phyloP scores from a whole-genome alignment of 2,888 invertebrate species.

The Drosophila atroscutellata region DNA sequence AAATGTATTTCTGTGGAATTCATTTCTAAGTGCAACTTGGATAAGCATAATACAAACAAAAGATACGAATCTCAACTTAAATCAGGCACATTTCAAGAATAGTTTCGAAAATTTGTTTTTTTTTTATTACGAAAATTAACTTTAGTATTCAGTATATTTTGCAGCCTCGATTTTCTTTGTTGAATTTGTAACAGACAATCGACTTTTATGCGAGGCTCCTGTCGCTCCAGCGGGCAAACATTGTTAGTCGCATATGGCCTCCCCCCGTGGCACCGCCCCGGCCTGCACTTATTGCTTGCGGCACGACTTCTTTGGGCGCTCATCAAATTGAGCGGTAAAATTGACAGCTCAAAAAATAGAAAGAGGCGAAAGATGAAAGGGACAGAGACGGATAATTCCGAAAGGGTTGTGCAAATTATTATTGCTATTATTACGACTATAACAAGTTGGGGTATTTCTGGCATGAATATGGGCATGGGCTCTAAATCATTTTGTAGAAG shows the following conservation, averaged over 20 bases:
- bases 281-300: neutral
- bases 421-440: conserved; percentile 72
- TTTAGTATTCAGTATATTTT: neutral
- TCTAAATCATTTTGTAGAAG: conserved; percentile 64
- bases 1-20: neutral
- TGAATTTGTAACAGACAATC: conserved; percentile 63
- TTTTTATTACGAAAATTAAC: neutral
- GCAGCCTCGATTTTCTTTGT: neutral
- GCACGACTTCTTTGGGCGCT: neutral
- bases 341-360: conserved; percentile 34
- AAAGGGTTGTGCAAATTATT: conserved; percentile 77
- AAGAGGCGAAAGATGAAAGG: neutral
- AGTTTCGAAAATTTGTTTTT: neutral
- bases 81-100: neutral
- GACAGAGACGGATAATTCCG: conserved; percentile 3
- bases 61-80: neutral
- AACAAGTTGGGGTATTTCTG: conserved; percentile 46
- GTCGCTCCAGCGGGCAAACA: conserved; percentile 6
- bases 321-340: conserved; percentile 73
- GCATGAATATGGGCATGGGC: conserved; percentile 9
- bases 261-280: neutral
- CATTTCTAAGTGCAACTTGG: neutral
- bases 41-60: neutral
- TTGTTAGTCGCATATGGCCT: conserved; percentile 7
- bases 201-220: conserved; percentile 53